phyloP scores from a whole-genome alignment of 2,888 invertebrate genomes.

The Coremacera marginata region DNA sequence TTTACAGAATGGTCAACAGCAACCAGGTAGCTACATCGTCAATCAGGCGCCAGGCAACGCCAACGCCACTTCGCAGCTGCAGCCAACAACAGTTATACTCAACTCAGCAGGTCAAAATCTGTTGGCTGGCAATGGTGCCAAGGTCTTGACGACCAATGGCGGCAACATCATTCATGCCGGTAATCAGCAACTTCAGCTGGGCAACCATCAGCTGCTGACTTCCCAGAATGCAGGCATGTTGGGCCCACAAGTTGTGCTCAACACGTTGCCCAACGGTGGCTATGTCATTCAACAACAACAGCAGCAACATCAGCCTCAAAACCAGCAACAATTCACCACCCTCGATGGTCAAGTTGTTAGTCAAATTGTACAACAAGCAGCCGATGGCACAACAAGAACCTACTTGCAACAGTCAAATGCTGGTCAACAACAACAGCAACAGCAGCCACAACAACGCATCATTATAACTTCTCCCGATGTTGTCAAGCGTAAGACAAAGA shows the following conservation, averaged over 20 bases:
- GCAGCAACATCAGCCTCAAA: slow-evolving; percentile 71
- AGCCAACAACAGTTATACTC: slow-evolving; percentile 58
- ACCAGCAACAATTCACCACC: slow-evolving; percentile 72
- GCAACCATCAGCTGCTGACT: slow-evolving; percentile 51
- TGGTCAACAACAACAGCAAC: slow-evolving; percentile 55
- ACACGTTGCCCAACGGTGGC: slow-evolving; percentile 82
- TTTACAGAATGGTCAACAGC: slow-evolving; percentile 54
- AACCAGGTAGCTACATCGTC: slow-evolving; percentile 56
- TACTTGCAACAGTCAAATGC: slow-evolving; percentile 49
- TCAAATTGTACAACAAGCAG: slow-evolving; percentile 71
- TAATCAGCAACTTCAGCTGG: slow-evolving; percentile 48
- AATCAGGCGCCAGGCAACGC: slow-evolving; percentile 45
- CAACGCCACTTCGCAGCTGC: slow-evolving; percentile 51
- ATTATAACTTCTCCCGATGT: slow-evolving; percentile 79
- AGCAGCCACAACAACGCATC: slow-evolving; percentile 54
- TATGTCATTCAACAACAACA: slow-evolving; percentile 79
- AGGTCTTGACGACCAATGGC: slow-evolving; percentile 53
- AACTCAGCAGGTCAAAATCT: slow-evolving; percentile 57
- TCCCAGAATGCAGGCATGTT: slow-evolving; percentile 66
- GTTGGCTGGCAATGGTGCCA: slow-evolving; percentile 54
- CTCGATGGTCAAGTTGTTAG: slow-evolving; percentile 80
- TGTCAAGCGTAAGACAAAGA: slow-evolving; percentile 76
- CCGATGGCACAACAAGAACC: slow-evolving; percentile 51
- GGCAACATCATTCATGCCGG: slow-evolving; percentile 56
- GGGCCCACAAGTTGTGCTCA: slow-evolving; percentile 80